Evolutionary conservation across 1,140 invertebrate genomes (phyloP).

Genomic region (Oreohelix idahoensis): DNA sequence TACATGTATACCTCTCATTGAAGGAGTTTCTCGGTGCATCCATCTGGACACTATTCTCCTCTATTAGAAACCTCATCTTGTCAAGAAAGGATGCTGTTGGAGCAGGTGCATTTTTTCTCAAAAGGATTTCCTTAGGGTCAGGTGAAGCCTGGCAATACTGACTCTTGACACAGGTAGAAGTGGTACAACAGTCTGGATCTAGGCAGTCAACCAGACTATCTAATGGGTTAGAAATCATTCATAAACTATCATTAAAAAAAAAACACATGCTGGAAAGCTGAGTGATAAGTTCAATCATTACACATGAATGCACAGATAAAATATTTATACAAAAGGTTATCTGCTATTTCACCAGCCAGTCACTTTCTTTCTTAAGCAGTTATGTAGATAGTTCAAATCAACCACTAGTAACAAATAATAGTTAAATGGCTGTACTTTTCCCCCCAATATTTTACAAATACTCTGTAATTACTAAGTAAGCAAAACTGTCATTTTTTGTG

Average conservation of each 20-base stretch:
- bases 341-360: too few relatives aligned
- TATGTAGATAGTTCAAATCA: too few relatives aligned
- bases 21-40: slow-evolving; percentile 95
- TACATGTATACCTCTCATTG: slow-evolving; percentile 90
- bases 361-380: too few relatives aligned
- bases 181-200: slow-evolving; percentile 94
- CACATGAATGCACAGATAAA: too few relatives aligned
- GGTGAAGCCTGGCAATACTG: slow-evolving; percentile 92
- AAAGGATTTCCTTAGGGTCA: slow-evolving; percentile 91
- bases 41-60: slow-evolving; percentile 96
- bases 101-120: slow-evolving; percentile 93
- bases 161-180: slow-evolving; percentile 83
- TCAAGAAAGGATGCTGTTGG: slow-evolving; percentile 98
- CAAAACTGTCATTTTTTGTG: too few relatives aligned
- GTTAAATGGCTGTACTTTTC: too few relatives aligned
- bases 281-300: too few relatives aligned
- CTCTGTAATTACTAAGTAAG: too few relatives aligned
- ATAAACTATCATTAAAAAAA: too few relatives aligned
- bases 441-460: not conserved
- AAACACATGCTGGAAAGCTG: too few relatives aligned
- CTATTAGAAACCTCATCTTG: slow-evolving; percentile 97
- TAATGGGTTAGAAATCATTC: slow-evolving; percentile 66
- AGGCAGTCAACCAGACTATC: slow-evolving; percentile 97
- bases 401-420: too few relatives aligned
- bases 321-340: too few relatives aligned